These are phyloP conservation scores for Epirrhoe tristata DNA, from an alignment of 2,888 invertebrate genomes.

Conservation along the genomic window DNA sequence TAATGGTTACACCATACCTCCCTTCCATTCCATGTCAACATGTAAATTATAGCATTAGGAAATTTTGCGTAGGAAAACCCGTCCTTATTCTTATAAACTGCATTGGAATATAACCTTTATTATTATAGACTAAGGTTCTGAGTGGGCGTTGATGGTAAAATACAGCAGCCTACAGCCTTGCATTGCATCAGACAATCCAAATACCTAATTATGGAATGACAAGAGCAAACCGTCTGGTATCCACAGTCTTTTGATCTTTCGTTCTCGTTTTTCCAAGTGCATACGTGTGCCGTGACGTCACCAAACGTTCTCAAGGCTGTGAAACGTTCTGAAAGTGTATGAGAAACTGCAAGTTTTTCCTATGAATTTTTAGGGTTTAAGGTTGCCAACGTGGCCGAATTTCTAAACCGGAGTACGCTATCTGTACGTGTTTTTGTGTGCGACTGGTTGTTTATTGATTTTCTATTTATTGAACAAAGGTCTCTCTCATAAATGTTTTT, in stretches of 20 bases:
- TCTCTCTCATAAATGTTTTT: no score
- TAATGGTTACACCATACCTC: background rate
- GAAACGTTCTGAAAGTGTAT: no score
- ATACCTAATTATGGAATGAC: constrained; percentile 52
- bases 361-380: no score
- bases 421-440: no score
- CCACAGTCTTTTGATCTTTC: constrained; percentile 10
- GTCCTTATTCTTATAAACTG: constrained; percentile 6
- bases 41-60: constrained; percentile 10
- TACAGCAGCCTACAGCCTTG: constrained; percentile 31
- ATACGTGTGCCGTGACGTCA: background rate
- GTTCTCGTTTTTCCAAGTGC: background rate
- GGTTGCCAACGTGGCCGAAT: no score
- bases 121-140: constrained; percentile 31
- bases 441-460: no score
- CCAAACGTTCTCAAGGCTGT: background rate
- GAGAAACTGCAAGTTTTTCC: no score
- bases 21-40: constrained; percentile 4
- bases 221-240: constrained; percentile 40
- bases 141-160: constrained; percentile 35
- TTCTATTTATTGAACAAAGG: no score
- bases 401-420: no score
- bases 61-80: constrained; percentile 25
- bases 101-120: constrained; percentile 27
- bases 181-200: constrained; percentile 42